Conservation (phyloP, 2,888 invertebrate genomes). For the Cheilosia urbana region DNA sequence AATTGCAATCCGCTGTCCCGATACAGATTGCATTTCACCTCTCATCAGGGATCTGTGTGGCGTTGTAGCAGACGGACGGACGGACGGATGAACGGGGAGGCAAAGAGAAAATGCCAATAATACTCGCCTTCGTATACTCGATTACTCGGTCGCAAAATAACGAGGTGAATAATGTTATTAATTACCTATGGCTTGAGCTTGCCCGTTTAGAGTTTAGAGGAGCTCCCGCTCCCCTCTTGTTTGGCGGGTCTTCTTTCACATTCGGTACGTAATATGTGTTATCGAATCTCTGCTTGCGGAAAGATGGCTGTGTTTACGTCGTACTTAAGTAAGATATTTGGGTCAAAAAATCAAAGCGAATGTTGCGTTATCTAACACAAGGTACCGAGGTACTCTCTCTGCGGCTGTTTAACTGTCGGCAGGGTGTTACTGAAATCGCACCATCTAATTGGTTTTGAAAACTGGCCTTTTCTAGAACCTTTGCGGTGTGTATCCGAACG, state of each 20-base stretch:
- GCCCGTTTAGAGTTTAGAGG: constrained; percentile 3
- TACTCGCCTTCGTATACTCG: neutral
- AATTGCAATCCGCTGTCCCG: constrained; percentile 57
- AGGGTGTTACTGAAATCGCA: neutral
- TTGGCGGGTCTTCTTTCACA: constrained; percentile 4
- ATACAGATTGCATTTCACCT: constrained; percentile 56
- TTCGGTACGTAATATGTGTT: constrained; percentile 27
- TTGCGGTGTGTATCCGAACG: neutral
- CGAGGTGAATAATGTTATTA: constrained; percentile 64
- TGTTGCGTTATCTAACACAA: constrained; percentile 53
- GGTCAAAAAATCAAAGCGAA: constrained; percentile 64
- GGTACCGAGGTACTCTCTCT: constrained; percentile 22
- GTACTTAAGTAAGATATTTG: constrained; percentile 31
- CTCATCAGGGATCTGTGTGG: constrained; percentile 23
- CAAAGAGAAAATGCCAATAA: constrained; percentile 43
- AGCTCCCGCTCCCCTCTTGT: neutral
- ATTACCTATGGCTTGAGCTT: constrained; percentile 34
- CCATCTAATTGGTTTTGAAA: constrained; percentile 46
- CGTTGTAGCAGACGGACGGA: too few relatives aligned
- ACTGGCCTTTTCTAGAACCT: constrained; percentile 16
- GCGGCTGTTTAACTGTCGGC: neutral
- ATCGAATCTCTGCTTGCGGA: constrained; percentile 49
- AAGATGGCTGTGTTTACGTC: constrained; percentile 8
- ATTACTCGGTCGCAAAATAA: constrained; percentile 35
- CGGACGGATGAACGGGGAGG: neutral